phyloP scores from a whole-genome alignment of 2,888 invertebrate genomes.

The Habrosyne pyritoides region DNA sequence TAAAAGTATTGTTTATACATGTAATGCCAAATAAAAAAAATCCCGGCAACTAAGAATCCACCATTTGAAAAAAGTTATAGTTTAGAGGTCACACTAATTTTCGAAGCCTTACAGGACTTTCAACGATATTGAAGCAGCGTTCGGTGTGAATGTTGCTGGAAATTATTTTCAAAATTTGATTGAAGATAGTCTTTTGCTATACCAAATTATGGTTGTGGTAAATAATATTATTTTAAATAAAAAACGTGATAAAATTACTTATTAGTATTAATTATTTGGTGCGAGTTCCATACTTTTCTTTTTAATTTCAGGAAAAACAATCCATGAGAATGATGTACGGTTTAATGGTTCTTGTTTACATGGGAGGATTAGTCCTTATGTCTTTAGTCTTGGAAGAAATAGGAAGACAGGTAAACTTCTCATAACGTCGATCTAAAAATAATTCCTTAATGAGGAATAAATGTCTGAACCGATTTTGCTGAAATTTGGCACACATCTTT shows the following conservation, averaged over 20 bases:
- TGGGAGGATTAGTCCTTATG: slow-evolving; percentile 39
- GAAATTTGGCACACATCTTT: too few relatives aligned
- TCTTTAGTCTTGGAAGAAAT: slow-evolving; percentile 45
- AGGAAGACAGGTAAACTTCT: slow-evolving; percentile 26
- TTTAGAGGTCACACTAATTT: too few relatives aligned
- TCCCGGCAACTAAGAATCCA: too few relatives aligned
- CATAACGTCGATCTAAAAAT: too few relatives aligned
- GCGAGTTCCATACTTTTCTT: not conserved
- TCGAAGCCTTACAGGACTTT: slow-evolving; percentile 43
- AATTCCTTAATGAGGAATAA: too few relatives aligned
- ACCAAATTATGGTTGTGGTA: slow-evolving; percentile 43
- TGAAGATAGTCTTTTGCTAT: slow-evolving; percentile 41
- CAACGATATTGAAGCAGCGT: slow-evolving; percentile 38
- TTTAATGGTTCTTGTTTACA: slow-evolving; percentile 29
- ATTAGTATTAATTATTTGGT: too few relatives aligned
- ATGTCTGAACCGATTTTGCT: too few relatives aligned
- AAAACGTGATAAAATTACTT: too few relatives aligned
- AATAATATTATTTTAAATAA: not conserved
- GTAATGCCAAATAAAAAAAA: too few relatives aligned
- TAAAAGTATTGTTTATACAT: too few relatives aligned
- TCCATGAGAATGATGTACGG: slow-evolving; percentile 19
- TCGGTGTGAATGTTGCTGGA: slow-evolving; percentile 40
- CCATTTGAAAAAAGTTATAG: not conserved
- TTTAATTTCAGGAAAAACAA: not conserved
- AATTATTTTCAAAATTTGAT: slow-evolving; percentile 47